Evolutionary conservation across 2,888 invertebrate genomes (phyloP), one percentile per base, ranked within the genome.

Genomic region (Mythimna loreyi): DNA sequence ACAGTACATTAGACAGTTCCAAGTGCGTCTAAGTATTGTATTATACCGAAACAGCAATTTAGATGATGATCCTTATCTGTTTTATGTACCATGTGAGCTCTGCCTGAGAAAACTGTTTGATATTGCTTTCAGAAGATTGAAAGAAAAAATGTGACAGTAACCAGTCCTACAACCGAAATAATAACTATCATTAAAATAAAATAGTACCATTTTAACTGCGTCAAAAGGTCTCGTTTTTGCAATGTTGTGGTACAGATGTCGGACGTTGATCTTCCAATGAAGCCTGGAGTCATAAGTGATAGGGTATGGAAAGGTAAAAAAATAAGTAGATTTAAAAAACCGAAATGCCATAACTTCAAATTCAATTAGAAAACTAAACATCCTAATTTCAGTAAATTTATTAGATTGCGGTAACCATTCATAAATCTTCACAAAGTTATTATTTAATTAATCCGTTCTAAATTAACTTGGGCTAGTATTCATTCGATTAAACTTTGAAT

Each of bases 401-500:
- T 23, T 74, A 40, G 28, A 57, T 76, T 73, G 50, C 11, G 52
- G 49, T 43, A 21, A 30, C 28, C 23, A 55, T 23, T 45, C 49
- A 63, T 59, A 33, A 0, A 45, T 50, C 19, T 64, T 28, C 25
- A 21, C 13, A 57, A 65, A 67, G 45, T 63, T 43, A 56, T 66
- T 69, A 65, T 60, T 62, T 36, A 52, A 70, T 80, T 57, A 60
- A 66, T 63, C 23, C 21, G n/a, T 61, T 63, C 60, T 28, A 28
- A 47, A 52, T 58, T 9, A 64, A 40, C 40, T 81, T 74, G 21
- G 52, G 21, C 36, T 55, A 28, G 30, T 52, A 55, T 65, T 63
- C 11, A 55, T 65, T 63, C 16, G 57, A 60, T 67, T 65, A 47
- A 30, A 57, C 45, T 78, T 40, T 47, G 52, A 63, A 60, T 63